Evolutionary conservation across 2,797 vertebrate species (phyloP).

Genomic region (Parotocinclus haroldoi): DNA sequence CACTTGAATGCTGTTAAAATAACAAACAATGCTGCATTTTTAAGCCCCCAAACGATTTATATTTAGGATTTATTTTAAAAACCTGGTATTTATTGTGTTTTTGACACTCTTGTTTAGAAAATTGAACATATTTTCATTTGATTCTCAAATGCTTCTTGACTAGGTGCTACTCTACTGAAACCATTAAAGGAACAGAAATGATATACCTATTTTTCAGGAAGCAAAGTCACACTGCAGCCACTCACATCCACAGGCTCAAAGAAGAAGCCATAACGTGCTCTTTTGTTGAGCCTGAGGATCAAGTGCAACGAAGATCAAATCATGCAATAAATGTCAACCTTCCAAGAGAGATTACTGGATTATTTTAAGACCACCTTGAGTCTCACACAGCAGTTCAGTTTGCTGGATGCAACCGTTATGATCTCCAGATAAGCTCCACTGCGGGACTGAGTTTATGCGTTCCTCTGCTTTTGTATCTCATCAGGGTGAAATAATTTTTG

Average conservation of each 20-base stretch:
- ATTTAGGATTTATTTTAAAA: no score
- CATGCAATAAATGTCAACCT: conserved; percentile 35
- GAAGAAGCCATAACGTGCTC: conserved; percentile 8
- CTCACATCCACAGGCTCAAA: background rate
- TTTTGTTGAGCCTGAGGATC: conserved; percentile 30
- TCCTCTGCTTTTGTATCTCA: conserved; percentile 19
- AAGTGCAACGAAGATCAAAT: conserved; percentile 36
- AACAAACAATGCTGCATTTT: no score
- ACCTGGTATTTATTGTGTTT: no score
- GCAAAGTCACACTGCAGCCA: background rate
- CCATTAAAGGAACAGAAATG: background rate
- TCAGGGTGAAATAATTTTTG: conserved; percentile 26
- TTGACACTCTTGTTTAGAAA: no score
- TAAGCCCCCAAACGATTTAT: no score
- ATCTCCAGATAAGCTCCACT: conserved; percentile 25
- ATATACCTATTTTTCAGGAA: conserved; percentile 10
- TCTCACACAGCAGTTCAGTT: conserved; percentile 25
- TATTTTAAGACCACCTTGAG: conserved; percentile 30
- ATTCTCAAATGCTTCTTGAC: no score
- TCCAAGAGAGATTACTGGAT: conserved; percentile 38
- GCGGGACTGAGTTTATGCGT: conserved; percentile 24
- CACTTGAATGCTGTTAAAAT: no score
- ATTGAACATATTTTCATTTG: no score
- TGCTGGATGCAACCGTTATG: conserved; percentile 29
- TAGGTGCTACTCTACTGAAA: background rate